A percentile compares a stretch with the other conserved stretches of the same genome.
These are phyloP conservation scores for Pipistrellus nathusii DNA, from an alignment of 2,797 vertebrate species.

Conservation along the genomic window DNA sequence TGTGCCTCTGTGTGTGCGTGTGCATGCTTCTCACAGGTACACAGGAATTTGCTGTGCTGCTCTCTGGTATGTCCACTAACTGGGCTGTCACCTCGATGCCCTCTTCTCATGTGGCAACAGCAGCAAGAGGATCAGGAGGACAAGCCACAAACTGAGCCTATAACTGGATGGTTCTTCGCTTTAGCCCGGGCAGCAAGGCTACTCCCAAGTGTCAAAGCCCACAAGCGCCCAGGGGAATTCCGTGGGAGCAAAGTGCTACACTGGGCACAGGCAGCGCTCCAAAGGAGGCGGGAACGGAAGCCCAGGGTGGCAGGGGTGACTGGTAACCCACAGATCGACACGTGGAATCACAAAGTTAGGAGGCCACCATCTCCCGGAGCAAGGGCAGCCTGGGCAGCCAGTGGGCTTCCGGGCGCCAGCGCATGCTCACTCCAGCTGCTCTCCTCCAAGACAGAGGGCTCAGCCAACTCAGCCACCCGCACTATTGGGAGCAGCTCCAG, in stretches of 20 bases:
- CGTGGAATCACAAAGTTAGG: fast-evolving
- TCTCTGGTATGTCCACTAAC: fast-evolving
- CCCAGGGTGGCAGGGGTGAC: neutral
- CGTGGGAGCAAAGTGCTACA: neutral
- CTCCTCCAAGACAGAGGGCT: neutral
- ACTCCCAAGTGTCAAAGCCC: neutral
- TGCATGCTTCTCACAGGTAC: fast-evolving
- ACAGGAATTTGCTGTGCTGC: neutral
- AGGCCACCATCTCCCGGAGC: fast-evolving
- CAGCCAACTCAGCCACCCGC: neutral
- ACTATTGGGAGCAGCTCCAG: neutral
- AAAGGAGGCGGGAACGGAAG: neutral
- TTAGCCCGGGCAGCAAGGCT: neutral
- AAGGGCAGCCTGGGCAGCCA: too few relatives aligned
- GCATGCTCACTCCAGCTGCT: neutral
- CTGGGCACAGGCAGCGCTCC: neutral
- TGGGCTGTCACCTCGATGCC: neutral
- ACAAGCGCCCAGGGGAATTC: neutral
- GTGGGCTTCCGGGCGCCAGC: neutral
- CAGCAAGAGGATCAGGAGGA: neutral
- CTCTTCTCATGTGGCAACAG: neutral
- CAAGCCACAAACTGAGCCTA: neutral
- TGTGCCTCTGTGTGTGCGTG: too few relatives aligned
- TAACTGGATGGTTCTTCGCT: fast-evolving
- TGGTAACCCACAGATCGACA: neutral